A percentile compares a stretch with the other conserved stretches of the same genome.
These are phyloP conservation scores for Chrysomallon squamiferum DNA, from an alignment of 1,140 invertebrate species.

Conservation along the genomic window DNA sequence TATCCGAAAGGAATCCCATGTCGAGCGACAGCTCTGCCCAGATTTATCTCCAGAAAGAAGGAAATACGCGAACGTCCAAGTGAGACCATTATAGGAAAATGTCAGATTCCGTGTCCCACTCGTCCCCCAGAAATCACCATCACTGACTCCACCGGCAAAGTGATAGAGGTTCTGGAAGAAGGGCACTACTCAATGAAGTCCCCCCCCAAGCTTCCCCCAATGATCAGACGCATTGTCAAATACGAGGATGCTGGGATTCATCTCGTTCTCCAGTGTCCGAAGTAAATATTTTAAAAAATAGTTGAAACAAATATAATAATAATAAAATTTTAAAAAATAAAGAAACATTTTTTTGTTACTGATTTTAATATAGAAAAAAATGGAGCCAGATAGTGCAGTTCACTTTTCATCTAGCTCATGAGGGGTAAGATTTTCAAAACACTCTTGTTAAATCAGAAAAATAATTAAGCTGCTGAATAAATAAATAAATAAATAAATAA, in stretches of 20 bases:
- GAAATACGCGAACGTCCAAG: conserved; percentile 64
- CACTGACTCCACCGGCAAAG: conserved; percentile 44
- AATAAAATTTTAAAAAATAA: not conserved
- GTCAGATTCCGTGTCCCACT: conserved; percentile 41
- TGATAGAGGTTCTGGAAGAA: conserved; percentile 39
- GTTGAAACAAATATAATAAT: no score
- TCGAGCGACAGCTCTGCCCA: conserved; percentile 66
- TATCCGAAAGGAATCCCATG: conserved; percentile 69
- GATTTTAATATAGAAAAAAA: not conserved
- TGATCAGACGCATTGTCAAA: conserved; percentile 37
- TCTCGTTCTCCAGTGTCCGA: conserved; percentile 45
- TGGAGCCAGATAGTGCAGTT: not conserved
- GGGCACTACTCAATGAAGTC: conserved; percentile 35
- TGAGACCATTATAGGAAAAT: conserved; percentile 37
- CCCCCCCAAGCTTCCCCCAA: conserved; percentile 33
- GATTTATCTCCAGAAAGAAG: conserved; percentile 56
- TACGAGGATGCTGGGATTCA: conserved; percentile 34
- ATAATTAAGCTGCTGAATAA: no score
- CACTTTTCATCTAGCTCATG: no score
- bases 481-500: no score
- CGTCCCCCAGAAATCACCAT: conserved; percentile 27
- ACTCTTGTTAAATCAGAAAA: no score
- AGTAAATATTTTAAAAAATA: conserved; percentile 11
- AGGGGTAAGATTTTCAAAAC: no score
- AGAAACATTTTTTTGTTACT: no score